A percentile compares a stretch with the other conserved stretches of the same genome.
Evolutionary conservation across 2,888 invertebrate genomes (phyloP).

Genomic region (Neoascia interrupta): DNA sequence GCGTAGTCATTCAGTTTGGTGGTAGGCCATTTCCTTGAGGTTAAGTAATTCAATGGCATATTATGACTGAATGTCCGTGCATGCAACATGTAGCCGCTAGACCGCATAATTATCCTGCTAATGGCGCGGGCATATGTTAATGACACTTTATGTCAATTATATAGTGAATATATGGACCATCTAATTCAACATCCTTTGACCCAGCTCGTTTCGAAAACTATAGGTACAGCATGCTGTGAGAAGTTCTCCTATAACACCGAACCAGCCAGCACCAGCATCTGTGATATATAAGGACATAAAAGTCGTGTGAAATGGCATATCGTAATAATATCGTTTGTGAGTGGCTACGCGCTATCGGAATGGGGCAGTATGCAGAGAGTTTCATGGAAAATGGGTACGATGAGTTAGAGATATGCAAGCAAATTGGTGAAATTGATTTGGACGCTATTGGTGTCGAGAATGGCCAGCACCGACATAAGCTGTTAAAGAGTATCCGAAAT

Average conservation of each 20-base stretch:
- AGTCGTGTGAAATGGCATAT: constrained; percentile 78
- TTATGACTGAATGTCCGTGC: neutral
- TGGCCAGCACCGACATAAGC: constrained; percentile 87
- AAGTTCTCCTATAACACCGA: neutral
- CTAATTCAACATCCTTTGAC: constrained; percentile 39
- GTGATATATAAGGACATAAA: constrained; percentile 40
- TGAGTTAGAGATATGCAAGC: constrained; percentile 97
- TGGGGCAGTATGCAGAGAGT: constrained; percentile 94
- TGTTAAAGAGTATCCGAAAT: constrained; percentile 91
- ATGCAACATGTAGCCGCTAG: constrained; percentile 45
- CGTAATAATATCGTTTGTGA: constrained; percentile 92
- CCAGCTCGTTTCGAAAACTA: neutral
- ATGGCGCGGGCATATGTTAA: constrained; percentile 41
- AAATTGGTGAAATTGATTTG: constrained; percentile 95
- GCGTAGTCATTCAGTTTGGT: constrained; percentile 11
- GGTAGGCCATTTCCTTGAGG: constrained; percentile 38
- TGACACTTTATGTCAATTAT: constrained; percentile 34
- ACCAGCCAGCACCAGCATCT: no score
- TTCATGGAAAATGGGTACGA: constrained; percentile 98
- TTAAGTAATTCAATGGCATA: constrained; percentile 45
- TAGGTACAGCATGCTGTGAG: constrained; percentile 37
- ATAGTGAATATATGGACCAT: constrained; percentile 18
- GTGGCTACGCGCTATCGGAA: constrained; percentile 94
- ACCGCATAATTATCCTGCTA: constrained; percentile 59
- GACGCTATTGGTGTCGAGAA: constrained; percentile 96